Percentiles rank a stretch among this genome's conserved stretches.
These are phyloP conservation scores for Holacanthella duospinosa DNA, from an alignment of 2,888 invertebrate genomes.

Conservation along the genomic window DNA sequence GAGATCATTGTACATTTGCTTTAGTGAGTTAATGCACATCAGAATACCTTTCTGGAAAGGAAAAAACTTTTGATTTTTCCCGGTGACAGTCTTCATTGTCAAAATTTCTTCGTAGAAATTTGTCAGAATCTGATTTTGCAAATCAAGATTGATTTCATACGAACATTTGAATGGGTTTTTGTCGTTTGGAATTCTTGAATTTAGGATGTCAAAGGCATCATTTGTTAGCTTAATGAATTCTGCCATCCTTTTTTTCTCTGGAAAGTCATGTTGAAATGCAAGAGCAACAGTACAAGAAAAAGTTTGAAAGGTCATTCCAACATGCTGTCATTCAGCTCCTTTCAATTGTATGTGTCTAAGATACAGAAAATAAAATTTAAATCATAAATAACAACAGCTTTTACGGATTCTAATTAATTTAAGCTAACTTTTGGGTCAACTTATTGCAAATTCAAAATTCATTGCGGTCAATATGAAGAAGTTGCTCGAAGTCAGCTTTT, in stretches of 20 bases:
- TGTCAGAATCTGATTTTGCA: neutral
- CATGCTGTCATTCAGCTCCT: neutral
- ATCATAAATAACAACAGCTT: too few relatives aligned
- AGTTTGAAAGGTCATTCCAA: neutral
- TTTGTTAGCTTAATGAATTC: neutral
- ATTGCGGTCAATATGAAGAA: neutral
- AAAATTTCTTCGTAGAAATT: neutral
- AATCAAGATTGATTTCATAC: neutral
- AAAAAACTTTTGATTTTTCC: neutral
- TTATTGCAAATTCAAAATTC: neutral
- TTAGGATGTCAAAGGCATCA: neutral
- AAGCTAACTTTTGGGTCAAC: too few relatives aligned
- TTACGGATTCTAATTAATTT: too few relatives aligned
- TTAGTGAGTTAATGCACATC: neutral
- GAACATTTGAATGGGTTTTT: neutral
- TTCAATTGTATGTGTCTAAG: neutral
- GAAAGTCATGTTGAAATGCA: neutral
- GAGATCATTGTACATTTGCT: neutral
- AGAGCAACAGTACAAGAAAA: neutral
- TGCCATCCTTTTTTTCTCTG: neutral
- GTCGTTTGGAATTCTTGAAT: neutral
- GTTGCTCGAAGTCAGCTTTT: neutral
- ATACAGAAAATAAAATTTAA: too few relatives aligned
- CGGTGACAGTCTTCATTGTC: neutral
- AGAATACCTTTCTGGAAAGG: neutral